Conservation (phyloP, 2,888 invertebrate genomes). For the Plebejus anna region DNA sequence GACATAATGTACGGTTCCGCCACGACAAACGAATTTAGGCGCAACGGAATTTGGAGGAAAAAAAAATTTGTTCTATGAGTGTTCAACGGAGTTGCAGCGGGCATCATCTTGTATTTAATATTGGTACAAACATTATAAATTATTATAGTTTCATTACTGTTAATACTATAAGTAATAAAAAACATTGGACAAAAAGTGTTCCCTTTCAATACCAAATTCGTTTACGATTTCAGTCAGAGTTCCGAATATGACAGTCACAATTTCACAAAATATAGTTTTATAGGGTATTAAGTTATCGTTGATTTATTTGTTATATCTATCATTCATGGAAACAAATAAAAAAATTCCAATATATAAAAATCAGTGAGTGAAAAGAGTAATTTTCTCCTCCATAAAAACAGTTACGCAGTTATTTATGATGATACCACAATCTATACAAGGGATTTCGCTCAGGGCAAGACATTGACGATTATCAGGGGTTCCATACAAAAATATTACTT, state of each 20-base stretch:
- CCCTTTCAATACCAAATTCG: neutral
- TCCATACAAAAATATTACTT: conserved; percentile 66
- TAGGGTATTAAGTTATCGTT: conserved; percentile 20
- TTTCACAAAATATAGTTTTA: conserved; percentile 2
- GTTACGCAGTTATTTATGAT: conserved; percentile 76
- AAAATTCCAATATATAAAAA: conserved; percentile 50
- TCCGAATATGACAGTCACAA: neutral
- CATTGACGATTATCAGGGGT: conserved; percentile 73
- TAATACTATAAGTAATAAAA: neutral
- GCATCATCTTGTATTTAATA: no score
- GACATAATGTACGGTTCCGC: no score
- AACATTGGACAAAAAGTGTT: neutral
- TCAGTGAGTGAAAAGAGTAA: conserved; percentile 61
- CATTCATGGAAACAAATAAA: conserved; percentile 27
- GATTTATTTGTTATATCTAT: conserved; percentile 24
- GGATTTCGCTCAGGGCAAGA: conserved; percentile 69
- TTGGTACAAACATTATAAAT: no score
- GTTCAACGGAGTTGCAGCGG: no score
- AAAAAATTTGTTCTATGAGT: no score
- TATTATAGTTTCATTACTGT: no score
- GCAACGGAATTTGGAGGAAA: no score
- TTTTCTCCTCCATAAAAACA: conserved; percentile 74
- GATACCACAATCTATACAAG: conserved; percentile 76
- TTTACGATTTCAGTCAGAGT: neutral
- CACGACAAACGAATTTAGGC: no score